phyloP scores from a whole-genome alignment of 53 echinoderm and acorn worm genomes.

The Mesocentrotus franciscanus region DNA sequence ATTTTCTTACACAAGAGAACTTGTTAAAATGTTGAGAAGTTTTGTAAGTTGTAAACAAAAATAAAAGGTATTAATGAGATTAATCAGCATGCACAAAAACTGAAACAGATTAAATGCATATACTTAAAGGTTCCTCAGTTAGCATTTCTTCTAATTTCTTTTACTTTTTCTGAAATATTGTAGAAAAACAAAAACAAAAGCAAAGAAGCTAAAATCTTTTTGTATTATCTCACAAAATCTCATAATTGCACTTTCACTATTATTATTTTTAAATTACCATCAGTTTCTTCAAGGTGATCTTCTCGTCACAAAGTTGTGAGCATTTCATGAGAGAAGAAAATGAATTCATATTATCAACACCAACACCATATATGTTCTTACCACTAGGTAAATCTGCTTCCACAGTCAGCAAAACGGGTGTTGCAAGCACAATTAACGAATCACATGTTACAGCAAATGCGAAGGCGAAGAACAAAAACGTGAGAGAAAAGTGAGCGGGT shows the following conservation, averaged over 20 bases:
- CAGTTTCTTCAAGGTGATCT: slow-evolving; percentile 10
- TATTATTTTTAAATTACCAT: slow-evolving; percentile 24
- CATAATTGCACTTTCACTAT: neutral
- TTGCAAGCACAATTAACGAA: slow-evolving; percentile 45
- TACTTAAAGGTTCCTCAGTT: too few species aligned
- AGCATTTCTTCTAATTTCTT: neutral
- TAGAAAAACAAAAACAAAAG: neutral
- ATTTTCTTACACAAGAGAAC: neutral
- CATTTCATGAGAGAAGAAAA: slow-evolving; percentile 50
- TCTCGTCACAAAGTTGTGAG: slow-evolving; percentile 19
- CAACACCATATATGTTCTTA: slow-evolving; percentile 1
- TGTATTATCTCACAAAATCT: too few species aligned
- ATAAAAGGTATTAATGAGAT: neutral
- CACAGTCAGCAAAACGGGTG: slow-evolving; percentile 22
- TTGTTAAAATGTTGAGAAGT: neutral
- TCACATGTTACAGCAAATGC: slow-evolving; percentile 44
- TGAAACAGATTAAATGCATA: too few species aligned
- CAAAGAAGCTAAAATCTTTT: too few species aligned
- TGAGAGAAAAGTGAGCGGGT: slow-evolving; percentile 16
- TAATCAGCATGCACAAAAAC: neutral
- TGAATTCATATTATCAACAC: slow-evolving; percentile 33
- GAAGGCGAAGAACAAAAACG: neutral
- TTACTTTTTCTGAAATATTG: neutral
- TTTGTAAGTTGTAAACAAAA: neutral
- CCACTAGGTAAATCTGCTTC: slow-evolving; percentile 26